Base-by-base conservation (phyloP, 2,113 vertebrate species). In the Notarius quadriscutis region DNA sequence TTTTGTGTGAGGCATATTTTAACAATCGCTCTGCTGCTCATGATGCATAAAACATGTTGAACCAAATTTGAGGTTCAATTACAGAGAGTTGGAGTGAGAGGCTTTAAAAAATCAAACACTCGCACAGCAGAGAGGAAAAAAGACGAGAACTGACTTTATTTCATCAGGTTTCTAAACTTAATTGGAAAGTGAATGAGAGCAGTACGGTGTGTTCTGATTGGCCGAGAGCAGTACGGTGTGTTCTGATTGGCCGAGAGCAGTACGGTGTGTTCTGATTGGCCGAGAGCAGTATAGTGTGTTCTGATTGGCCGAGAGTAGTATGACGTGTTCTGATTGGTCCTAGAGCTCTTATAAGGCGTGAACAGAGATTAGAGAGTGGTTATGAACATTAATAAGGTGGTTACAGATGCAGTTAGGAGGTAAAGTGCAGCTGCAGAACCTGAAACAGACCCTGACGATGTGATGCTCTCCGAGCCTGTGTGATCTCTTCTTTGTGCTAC, bases 1-100 rank as follows among this genome's bases (percentile, higher is more conserved):
- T 58, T 82, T 81, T 72, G 57, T 78, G 71, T 34, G 22, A 63
- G 71, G 81, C 55, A 69, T 88, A 89, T 87, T 86, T 87, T 86
- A 71, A 63, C 30, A 53, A 67, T 50, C 71, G 67, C 71, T 77
- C 87, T 67, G 53, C 63, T 87, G 60, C 77, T 78, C 78, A 18
- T 83, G 72, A 91, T 90, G 77, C 88, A 91, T 89, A 86, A 89
- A 84, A 75, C 81, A 89, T 84, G 79, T 89, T 41, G 41, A 41
- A 41, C 82, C 82, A n/a, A 74, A 57, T 60, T 78, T 87, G 82
- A 87, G 79, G 62, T 79, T 91, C 84, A 87, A 86, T 90, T 87
- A 90, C 88, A 48, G 82, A 48, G 55, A 81, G n/a, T 67, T 74
- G 27, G 77, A 75, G 63, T 84, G 69, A 84, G 80, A 85, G 41